Conservation (phyloP, 2,888 invertebrate species). For the Orthosia gracilis region DNA sequence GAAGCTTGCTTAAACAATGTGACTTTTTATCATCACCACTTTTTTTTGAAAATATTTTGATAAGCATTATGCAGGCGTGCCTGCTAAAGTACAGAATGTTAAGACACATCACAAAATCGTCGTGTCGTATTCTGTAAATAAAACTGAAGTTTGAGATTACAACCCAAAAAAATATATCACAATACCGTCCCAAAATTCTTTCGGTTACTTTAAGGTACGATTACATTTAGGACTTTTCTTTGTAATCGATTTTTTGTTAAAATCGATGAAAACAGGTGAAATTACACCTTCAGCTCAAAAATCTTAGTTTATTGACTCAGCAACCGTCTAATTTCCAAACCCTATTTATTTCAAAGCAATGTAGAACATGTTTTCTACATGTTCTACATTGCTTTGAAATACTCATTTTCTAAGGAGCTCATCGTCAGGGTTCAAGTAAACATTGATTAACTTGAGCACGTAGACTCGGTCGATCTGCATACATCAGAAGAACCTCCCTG, state of each 20-base stretch:
- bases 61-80: neutral
- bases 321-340: neutral
- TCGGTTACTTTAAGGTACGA: too few species aligned
- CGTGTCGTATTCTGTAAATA: too few species aligned
- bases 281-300: neutral
- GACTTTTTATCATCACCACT: neutral
- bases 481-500: slow-evolving; percentile 45
- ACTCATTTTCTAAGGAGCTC: neutral
- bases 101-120: too few species aligned
- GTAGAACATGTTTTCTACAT: neutral
- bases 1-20: neutral
- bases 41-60: neutral
- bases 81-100: too few species aligned
- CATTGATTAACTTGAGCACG: slow-evolving; percentile 61
- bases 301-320: too few species aligned
- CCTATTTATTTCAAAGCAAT: slow-evolving; percentile 7
- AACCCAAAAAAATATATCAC: too few species aligned
- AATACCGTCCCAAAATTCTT: too few species aligned
- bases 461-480: slow-evolving; percentile 64
- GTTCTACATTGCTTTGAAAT: too few species aligned
- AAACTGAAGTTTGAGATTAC: too few species aligned
- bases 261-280: too few species aligned
- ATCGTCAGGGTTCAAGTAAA: slow-evolving; percentile 33
- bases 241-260: too few species aligned
- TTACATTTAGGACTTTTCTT: too few species aligned